Conservation (phyloP, 2,797 vertebrate genomes). For the Eospalax fontanierii region DNA sequence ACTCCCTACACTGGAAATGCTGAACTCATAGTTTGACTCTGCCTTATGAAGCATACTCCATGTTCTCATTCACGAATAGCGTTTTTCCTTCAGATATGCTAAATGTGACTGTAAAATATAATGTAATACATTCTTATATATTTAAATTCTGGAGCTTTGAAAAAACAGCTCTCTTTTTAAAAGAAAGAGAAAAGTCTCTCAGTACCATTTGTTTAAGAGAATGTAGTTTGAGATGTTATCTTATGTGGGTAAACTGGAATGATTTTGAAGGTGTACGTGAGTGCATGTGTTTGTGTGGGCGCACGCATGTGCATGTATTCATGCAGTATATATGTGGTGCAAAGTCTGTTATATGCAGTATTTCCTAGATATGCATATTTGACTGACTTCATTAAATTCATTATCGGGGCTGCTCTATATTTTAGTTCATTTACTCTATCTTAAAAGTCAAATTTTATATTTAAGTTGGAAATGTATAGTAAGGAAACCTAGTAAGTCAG, state of each 20-base stretch:
- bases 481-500: not conserved
- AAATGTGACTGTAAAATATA: not conserved
- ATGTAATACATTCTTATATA: not conserved
- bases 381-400: not conserved
- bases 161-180: conserved; percentile 30
- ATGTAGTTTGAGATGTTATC: not conserved
- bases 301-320: not conserved
- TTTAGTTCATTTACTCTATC: not conserved
- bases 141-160: conserved; percentile 49
- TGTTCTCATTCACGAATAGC: not conserved
- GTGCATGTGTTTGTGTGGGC: not conserved
- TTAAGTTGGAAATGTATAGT: not conserved
- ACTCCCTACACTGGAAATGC: conserved; percentile 24
- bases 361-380: not conserved
- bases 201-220: conserved; percentile 12
- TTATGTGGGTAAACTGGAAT: conserved; percentile 43
- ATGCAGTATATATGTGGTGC: not conserved
- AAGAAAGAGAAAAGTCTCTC: not conserved
- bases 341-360: not conserved
- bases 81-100: conserved; percentile 36
- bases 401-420: not conserved
- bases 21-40: conserved; percentile 48
- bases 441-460: conserved; percentile 7
- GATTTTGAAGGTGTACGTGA: not conserved
- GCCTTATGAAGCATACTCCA: not conserved